Conservation (phyloP, 1,140 invertebrate species). For the Diplogasteroides magnus region DNA sequence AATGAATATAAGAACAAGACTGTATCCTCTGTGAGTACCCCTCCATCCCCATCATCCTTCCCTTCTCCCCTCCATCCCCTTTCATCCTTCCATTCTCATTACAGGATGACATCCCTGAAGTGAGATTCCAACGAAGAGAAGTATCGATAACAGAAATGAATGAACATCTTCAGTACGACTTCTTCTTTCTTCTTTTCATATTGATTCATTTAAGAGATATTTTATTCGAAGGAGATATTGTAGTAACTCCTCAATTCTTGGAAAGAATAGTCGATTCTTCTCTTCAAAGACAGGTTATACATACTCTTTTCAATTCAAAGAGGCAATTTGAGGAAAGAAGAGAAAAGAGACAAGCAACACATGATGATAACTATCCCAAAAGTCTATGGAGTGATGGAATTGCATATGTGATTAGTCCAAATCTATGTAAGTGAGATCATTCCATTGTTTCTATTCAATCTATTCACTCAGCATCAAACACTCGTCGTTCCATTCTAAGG, state of each 20-base stretch:
- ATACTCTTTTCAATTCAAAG: neutral
- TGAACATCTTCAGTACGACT: conserved; percentile 1
- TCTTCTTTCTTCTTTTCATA: neutral
- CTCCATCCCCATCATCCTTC: neutral
- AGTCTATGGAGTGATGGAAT: conserved; percentile 6
- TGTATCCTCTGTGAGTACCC: neutral
- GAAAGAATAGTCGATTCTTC: conserved; percentile 8
- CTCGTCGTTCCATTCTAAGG: conserved; percentile 2
- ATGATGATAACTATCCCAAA: conserved; percentile 6
- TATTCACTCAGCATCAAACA: neutral
- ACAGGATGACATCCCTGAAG: neutral
- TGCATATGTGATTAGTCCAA: conserved; percentile 6
- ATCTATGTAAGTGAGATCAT: conserved; percentile 1
- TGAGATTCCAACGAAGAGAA: neutral
- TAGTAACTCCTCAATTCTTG: conserved; percentile 7
- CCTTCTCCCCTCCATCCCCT: no score
- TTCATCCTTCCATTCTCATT: no score
- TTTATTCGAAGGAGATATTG: conserved; percentile 15
- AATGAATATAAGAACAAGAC: neutral
- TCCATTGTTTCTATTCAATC: neutral
- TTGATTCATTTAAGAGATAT: conserved; percentile 5
- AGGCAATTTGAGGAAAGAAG: conserved; percentile 8
- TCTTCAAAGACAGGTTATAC: neutral
- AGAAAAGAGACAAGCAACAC: conserved; percentile 6
- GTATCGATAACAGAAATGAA: conserved; percentile 10